Evolutionary conservation across 1,140 invertebrate species (phyloP).

Genomic region (Trissolcus basalis): DNA sequence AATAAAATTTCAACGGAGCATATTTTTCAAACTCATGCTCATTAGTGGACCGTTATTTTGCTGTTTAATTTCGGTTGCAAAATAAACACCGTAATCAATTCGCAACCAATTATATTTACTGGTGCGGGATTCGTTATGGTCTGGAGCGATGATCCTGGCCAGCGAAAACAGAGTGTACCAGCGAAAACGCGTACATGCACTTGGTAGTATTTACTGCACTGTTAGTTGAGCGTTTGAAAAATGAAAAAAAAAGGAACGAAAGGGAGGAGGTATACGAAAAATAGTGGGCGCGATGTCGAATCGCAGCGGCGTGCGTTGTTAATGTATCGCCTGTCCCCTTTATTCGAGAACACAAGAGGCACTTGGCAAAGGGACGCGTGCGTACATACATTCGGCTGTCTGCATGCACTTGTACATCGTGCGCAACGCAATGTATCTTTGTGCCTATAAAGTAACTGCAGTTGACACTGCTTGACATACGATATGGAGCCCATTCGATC

Average conservation of each 20-base stretch:
- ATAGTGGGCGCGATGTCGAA: conserved; percentile 39
- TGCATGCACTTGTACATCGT: conserved; percentile 58
- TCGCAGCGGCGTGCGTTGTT: conserved; percentile 42
- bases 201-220: conserved; percentile 22
- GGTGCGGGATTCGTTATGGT: too few relatives aligned
- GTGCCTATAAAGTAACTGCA: conserved; percentile 61
- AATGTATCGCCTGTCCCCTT: conserved; percentile 57
- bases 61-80: not conserved
- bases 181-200: conserved; percentile 6
- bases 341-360: conserved; percentile 55
- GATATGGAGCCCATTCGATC: conserved; percentile 47
- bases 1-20: too few relatives aligned
- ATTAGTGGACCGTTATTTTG: not conserved
- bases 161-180: not conserved
- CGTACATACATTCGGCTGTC: conserved; percentile 59
- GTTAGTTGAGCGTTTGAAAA: conserved; percentile 7
- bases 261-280: not conserved
- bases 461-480: conserved; percentile 59
- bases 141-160: too few relatives aligned
- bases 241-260: conserved; percentile 4
- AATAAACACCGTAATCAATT: not conserved
- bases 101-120: not conserved
- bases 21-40: not conserved
- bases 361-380: conserved; percentile 60
- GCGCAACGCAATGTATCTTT: conserved; percentile 60